phyloP scores from a whole-genome alignment of 2,113 vertebrate species.

The Aythya baeri region DNA sequence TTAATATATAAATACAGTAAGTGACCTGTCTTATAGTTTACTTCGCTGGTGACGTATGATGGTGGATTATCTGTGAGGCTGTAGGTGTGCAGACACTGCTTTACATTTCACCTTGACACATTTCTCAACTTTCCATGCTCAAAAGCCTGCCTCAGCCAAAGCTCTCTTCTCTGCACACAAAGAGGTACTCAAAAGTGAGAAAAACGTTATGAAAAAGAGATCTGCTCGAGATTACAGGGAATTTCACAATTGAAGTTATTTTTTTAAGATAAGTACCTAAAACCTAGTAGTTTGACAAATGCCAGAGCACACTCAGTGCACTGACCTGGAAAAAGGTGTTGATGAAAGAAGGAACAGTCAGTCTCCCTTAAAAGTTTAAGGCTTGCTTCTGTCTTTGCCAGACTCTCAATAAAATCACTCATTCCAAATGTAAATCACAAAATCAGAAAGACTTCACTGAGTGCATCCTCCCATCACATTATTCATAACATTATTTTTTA shows the following conservation, averaged over 20 bases:
- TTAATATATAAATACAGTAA: neutral
- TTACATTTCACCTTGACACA: neutral
- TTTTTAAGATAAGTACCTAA: neutral
- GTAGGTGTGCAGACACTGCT: neutral
- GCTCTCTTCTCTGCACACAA: neutral
- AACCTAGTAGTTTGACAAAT: neutral
- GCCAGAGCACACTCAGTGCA: neutral
- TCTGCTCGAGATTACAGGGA: neutral
- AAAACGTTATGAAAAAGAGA: neutral
- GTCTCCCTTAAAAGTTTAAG: neutral
- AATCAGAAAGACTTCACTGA: neutral
- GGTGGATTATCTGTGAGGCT: neutral
- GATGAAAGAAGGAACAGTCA: neutral
- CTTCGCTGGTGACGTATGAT: neutral
- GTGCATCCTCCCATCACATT: neutral
- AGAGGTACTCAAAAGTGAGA: neutral
- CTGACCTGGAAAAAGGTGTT: neutral
- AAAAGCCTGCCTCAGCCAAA: conserved; percentile 1
- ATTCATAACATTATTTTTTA: neutral
- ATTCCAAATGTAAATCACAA: neutral
- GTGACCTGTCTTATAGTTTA: neutral
- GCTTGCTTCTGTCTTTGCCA: neutral
- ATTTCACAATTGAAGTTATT: neutral
- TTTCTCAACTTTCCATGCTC: neutral
- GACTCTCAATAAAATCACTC: neutral